A percentile compares a stretch with the other conserved stretches of the same genome.
Conservation (phyloP, 1,140 invertebrate genomes). For the Drosophila kepulauana region DNA sequence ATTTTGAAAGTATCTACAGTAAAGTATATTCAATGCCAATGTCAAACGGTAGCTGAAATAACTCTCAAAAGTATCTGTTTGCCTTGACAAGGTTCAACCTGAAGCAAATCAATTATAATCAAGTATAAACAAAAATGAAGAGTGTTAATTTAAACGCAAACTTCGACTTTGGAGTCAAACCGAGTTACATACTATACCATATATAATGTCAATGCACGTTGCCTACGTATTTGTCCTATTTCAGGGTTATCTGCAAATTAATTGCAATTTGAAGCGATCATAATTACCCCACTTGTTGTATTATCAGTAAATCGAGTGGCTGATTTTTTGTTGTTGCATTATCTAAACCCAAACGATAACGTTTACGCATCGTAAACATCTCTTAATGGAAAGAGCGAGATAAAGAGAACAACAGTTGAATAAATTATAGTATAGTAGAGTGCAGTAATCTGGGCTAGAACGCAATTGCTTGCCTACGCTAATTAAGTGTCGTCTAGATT, state of each 20-base stretch:
- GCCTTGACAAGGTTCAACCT: constrained; percentile 38
- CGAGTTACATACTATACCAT: background rate
- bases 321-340: background rate
- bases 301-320: constrained; percentile 25
- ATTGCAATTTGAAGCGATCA: background rate
- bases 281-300: constrained; percentile 25
- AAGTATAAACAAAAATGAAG: constrained; percentile 10
- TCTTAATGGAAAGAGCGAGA: background rate
- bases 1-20: constrained; percentile 1
- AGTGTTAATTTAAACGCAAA: constrained; percentile 11
- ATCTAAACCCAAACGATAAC: constrained; percentile 35
- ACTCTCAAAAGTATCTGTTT: constrained; percentile 18
- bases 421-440: background rate
- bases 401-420: too few relatives aligned
- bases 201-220: constrained; percentile 20
- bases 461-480: constrained; percentile 39
- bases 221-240: constrained; percentile 11
- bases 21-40: constrained; percentile 30
- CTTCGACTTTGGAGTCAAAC: background rate
- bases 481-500: constrained; percentile 34
- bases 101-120: constrained; percentile 37
- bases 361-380: constrained; percentile 16
- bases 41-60: constrained; percentile 28
- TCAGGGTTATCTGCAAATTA: constrained; percentile 14
- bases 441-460: constrained; percentile 27